These are phyloP conservation scores for Priocnemis perturbator DNA, from an alignment of 2,888 invertebrate species.

Conservation along the genomic window DNA sequence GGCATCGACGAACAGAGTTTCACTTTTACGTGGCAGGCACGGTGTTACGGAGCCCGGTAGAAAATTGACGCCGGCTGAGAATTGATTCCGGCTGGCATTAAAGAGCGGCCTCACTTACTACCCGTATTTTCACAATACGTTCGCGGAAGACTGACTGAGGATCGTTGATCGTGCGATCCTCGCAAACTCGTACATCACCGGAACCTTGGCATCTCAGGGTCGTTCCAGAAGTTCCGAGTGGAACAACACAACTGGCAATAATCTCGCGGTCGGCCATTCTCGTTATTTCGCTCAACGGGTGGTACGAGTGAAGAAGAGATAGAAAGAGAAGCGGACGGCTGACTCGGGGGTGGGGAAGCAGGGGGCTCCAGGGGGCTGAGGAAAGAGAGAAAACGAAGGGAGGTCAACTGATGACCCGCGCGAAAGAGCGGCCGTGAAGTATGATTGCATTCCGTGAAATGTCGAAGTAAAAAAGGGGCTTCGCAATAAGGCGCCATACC, in stretches of 20 bases:
- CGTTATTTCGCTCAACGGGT: constrained; percentile 65
- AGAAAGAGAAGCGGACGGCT: constrained; percentile 34
- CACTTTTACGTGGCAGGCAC: constrained; percentile 47
- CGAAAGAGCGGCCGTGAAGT: constrained; percentile 30
- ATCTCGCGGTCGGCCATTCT: constrained; percentile 54
- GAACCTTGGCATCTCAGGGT: constrained; percentile 39
- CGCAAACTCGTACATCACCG: constrained; percentile 41
- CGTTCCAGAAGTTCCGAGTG: constrained; percentile 37
- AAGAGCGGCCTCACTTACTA: background rate
- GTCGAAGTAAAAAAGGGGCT: constrained; percentile 32
- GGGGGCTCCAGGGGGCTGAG: background rate
- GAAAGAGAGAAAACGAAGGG: constrained; percentile 6
- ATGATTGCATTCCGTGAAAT: constrained; percentile 42
- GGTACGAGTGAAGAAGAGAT: constrained; percentile 46
- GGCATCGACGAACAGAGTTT: constrained; percentile 42
- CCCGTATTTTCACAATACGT: constrained; percentile 1
- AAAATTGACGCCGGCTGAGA: background rate
- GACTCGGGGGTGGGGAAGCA: no score
- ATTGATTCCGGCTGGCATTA: no score
- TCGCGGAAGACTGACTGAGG: constrained; percentile 32
- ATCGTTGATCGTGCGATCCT: constrained; percentile 20
- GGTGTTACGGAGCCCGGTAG: constrained; percentile 20
- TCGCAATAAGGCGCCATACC: constrained; percentile 18
- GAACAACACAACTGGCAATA: constrained; percentile 46
- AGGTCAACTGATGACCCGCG: constrained; percentile 13